These are phyloP conservation scores for Papilio glaucus DNA, from an alignment of 1,140 invertebrate species.

Conservation along the genomic window DNA sequence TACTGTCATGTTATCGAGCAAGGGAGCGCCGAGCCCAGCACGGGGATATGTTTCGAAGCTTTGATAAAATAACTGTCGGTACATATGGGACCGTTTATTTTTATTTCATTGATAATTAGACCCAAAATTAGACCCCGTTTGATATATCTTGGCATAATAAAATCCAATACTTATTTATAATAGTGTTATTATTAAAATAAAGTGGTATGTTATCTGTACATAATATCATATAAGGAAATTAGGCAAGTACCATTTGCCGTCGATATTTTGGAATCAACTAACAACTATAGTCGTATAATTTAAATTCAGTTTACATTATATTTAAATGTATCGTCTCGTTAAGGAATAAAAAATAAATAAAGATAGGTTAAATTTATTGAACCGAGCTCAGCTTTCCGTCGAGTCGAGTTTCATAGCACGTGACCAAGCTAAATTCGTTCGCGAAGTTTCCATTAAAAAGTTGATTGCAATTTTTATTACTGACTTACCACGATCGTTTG, in stretches of 20 bases:
- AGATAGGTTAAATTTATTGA: neutral
- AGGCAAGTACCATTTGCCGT: too few relatives aligned
- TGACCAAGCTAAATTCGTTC: neutral
- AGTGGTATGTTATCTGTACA: too few relatives aligned
- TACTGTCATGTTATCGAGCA: conserved; percentile 35
- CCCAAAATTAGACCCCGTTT: neutral
- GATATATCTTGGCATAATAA: neutral
- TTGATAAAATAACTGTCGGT: neutral
- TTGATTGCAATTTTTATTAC: neutral
- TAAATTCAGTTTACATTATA: too few relatives aligned
- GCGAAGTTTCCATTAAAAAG: neutral
- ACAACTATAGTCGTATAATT: too few relatives aligned
- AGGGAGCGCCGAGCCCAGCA: neutral
- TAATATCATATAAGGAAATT: too few relatives aligned
- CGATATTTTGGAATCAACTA: too few relatives aligned
- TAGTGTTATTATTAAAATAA: too few relatives aligned
- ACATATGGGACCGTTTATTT: conserved; percentile 16
- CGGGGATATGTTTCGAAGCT: conserved; percentile 16
- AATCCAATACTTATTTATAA: neutral
- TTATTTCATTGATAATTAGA: conserved; percentile 3
- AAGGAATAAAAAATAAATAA: too few relatives aligned
- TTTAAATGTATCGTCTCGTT: neutral
- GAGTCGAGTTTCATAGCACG: neutral
- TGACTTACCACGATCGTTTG: neutral
- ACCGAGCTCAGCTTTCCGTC: neutral